Evolutionary conservation across 2,113 vertebrate genomes (phyloP), one percentile per base, ranked within the genome.

Genomic region (Ochotona curzoniae): DNA sequence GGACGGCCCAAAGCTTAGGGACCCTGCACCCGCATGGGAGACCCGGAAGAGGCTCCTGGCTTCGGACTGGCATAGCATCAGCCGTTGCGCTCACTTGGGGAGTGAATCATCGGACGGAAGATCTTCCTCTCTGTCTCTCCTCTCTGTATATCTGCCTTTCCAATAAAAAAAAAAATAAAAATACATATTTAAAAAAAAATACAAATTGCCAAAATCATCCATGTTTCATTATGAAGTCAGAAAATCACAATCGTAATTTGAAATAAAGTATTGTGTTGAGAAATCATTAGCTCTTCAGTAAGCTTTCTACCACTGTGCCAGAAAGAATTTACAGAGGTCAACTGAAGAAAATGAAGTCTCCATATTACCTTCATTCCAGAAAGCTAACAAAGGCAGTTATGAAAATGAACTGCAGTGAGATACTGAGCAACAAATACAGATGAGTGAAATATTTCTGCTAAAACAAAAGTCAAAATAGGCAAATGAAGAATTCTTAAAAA

Each of bases 191-290:
- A 44, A 44, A 44, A 44, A 44, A 44, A 44, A 44, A 44, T 44
- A 44, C 38, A 6, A 44, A 44, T 44, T 44, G 38, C 38, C 38
- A 44, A 44, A 44, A 44, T 44, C 38, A 6, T 20, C 25, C 64
- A 32, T 67, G 15, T 44, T 87, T 79, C 35, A 78, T 64, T 49
- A 82, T 66, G 54, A 76, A 85, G 26, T 69, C 21, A 74, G 12
- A 84, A 44, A 83, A 57, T 18, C 69, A 75, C 51, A 92, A 47
- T 89, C 35, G 73, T 49, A 26, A 60, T 60, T 44, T 81, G 79
- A 94, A 94, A 83, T 23, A 69, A 90, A 73, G 18, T 66, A 90
- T 32, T 75, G 70, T 83, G 49, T 86, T 32, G 83, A 70, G n/a
- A 86, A 83, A 74, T 57, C 80, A 85, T 32, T 61, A 10, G 20